Percentiles rank a stretch among this genome's conserved stretches.
Evolutionary conservation across 2,797 vertebrate species (phyloP).

Genomic region (Cynodonichthys magdalenae): DNA sequence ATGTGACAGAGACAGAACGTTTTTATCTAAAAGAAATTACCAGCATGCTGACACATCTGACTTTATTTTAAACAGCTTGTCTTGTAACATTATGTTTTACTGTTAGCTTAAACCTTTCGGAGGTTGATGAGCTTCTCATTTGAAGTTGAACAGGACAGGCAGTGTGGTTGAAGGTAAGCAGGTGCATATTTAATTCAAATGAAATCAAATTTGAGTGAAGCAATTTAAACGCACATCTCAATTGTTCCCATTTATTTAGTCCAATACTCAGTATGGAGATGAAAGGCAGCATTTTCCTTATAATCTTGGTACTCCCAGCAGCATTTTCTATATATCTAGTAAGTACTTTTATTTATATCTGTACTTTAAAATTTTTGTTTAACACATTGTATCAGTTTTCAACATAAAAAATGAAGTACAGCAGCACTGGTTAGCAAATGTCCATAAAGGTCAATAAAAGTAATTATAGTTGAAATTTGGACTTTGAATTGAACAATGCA

Average conservation of each 20-base stretch:
- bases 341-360: constrained; percentile 3
- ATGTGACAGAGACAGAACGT: too few relatives aligned
- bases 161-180: neutral
- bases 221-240: too few relatives aligned
- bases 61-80: too few relatives aligned
- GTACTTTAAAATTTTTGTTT: neutral
- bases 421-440: neutral
- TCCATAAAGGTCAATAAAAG: too few relatives aligned
- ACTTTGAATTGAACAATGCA: too few relatives aligned
- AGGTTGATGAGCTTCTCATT: neutral
- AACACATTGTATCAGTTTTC: too few relatives aligned
- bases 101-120: neutral
- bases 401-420: neutral
- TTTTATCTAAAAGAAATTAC: too few relatives aligned
- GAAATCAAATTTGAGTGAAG: neutral
- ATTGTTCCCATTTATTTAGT: neutral
- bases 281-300: constrained; percentile 18
- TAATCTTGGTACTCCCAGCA: constrained; percentile 34
- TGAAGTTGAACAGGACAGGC: neutral
- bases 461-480: too few relatives aligned
- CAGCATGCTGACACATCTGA: neutral
- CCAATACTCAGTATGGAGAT: constrained; percentile 13
- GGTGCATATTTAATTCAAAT: neutral
- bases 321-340: neutral
- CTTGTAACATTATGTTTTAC: neutral